phyloP scores from a whole-genome alignment of 1,140 invertebrate genomes.

The Mycetomoellerius zeteki region DNA sequence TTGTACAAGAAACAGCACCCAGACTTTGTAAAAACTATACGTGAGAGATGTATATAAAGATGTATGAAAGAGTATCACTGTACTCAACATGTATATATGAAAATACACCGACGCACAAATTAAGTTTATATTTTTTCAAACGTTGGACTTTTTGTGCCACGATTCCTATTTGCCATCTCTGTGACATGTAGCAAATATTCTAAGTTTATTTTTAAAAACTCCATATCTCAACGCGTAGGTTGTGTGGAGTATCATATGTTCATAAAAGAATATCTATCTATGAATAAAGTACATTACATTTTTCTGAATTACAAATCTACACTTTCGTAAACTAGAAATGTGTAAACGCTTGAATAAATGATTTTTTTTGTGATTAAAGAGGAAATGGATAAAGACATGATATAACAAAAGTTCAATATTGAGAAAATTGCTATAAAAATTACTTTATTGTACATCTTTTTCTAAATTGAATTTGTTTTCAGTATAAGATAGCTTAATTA shows the following conservation, averaged over 20 bases:
- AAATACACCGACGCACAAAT: slow-evolving; percentile 20
- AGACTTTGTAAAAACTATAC: slow-evolving; percentile 31
- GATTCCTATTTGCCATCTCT: background rate
- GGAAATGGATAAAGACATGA: background rate
- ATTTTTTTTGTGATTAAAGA: background rate
- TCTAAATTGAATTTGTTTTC: slow-evolving; percentile 22
- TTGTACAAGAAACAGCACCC: background rate
- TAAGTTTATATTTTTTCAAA: slow-evolving; percentile 44
- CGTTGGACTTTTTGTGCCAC: background rate
- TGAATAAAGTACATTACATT: background rate
- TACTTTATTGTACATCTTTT: slow-evolving; percentile 8
- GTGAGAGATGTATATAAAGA: slow-evolving; percentile 43
- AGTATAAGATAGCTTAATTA: slow-evolving; percentile 10
- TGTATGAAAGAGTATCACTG: slow-evolving; percentile 10
- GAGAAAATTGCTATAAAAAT: slow-evolving; percentile 13
- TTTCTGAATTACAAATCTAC: background rate
- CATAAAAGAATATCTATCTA: background rate
- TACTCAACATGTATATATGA: slow-evolving; percentile 26
- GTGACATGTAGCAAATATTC: background rate
- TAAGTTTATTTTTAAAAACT: background rate
- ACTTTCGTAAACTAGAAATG: background rate
- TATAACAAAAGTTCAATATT: background rate
- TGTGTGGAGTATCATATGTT: background rate
- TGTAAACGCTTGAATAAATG: background rate
- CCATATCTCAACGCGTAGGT: background rate